Base-by-base conservation (phyloP, 2,888 invertebrate genomes). In the Nomada fucata region DNA sequence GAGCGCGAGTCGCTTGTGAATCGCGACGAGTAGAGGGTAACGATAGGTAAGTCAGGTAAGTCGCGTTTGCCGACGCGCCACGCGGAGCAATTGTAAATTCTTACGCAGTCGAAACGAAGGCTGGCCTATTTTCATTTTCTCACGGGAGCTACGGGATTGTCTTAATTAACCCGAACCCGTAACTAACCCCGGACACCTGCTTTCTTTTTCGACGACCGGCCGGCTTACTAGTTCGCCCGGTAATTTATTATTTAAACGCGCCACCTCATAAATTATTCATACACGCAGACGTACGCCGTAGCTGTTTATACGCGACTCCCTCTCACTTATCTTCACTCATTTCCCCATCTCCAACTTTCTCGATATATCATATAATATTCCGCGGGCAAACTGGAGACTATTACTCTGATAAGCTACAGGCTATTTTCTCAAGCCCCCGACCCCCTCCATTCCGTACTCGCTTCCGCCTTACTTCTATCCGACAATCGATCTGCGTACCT, bases 231-330 rank as follows among this genome's bases (percentile, higher is more conserved):
- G 36, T 57, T 69, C 55, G 29, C 9, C 57, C 10, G 13, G 65
- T 42, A 29, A 68, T 77, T 80, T 80, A 71, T 71, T 77, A 70
- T 76, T 70, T 64, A 26, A 76, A 79, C 77, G 79, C 57, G 79
- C 61, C 55, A 72, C 61, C 57, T 57, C 60, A 72, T 77, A 71
- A 80, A 71, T 80, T 77, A 80, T 80, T 80, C 77, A 68, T 60
- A 15, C 36, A 44, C 29, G 52, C 52, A 36, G 23, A 53, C 42
- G 36, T 60, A 36, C 1, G 13, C 15, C 47, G 15, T 44, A 7
- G 53, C 53, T 20, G 61, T 57, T 69, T 65, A 72, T 64, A 72
- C 76, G 65, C 65, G 67, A 67, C 70, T 57, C 63, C 52, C 63
- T 53, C 67, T 68, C 72, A 50, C 65, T 61, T 71, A 67, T 68